Base-by-base conservation (phyloP, 2,797 vertebrate genomes). In the Telmatherina bonti region DNA sequence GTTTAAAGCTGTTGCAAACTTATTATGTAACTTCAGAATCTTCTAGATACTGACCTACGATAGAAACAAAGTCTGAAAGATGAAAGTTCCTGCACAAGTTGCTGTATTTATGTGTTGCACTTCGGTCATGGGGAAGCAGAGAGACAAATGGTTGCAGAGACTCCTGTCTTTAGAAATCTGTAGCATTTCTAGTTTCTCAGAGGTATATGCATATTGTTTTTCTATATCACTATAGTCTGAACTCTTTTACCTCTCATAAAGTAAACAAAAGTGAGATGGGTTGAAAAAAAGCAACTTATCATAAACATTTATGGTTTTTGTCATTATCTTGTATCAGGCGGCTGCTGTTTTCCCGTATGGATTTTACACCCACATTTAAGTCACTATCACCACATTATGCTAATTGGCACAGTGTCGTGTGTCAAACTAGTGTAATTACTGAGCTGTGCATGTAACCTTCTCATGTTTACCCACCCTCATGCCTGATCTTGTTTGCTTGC, bases 341-440 rank as follows among this genome's bases (percentile, higher is more conserved):
- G 0, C 31, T 68, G 27, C 41, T 68, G 27, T 72, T 31, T 61
- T 73, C 26, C 22, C 55, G 55, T 62, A 52, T 22, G 20, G 62
- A 69, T 52, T n/a, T 74, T 70, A 55, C 67, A 51, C 47, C 33
- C 36, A 77, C 63, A 35, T 64, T 78, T 63, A 41, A 47, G 70
- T 82, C 61, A 57, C 67, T 49, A 35, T 63, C 73, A 57, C 55
- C 16, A 43, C 69, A 61, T 83, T 81, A 77, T 85, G 70, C 77
- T 84, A 80, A 87, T 68, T 76, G 77, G 16, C 45, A 8, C 45
- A 43, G 81, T 84, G 69, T 87, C 74, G 59, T 84, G 67, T 86
- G 74, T 89, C 81, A 78, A 69, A 81, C 55, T 65, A 16, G 13
- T 78, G 75, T 85, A 84, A 84, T 88, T 83, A 88, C 74, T 47